These are phyloP conservation scores for Oceanodroma tethys DNA, from an alignment of 2,113 vertebrate species.

Conservation along the genomic window DNA sequence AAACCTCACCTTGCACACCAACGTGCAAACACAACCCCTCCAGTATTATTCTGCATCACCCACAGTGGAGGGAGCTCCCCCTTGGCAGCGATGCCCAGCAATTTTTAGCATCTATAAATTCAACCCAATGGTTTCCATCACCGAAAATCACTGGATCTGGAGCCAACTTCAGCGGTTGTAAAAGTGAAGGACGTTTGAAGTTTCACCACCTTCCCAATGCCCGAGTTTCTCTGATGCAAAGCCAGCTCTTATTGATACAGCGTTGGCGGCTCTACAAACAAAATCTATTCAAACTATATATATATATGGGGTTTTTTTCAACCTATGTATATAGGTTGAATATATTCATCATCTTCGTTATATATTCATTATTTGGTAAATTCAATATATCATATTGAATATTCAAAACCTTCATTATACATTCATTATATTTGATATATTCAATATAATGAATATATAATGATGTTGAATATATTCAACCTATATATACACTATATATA, in stretches of 20 bases:
- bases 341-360: background rate
- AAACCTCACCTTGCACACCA: background rate
- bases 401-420: no score
- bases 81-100: rapidly evolving
- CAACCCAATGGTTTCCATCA: background rate
- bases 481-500: background rate
- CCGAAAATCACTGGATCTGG: background rate
- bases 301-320: background rate
- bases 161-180: background rate
- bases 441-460: no score
- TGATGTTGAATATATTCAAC: background rate
- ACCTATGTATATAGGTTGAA: background rate
- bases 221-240: background rate
- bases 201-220: background rate
- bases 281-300: background rate
- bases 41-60: background rate
- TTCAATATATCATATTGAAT: background rate
- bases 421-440: no score
- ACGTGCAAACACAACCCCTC: rapidly evolving
- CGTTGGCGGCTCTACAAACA: background rate
- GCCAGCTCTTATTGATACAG: background rate
- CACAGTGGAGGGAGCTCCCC: background rate
- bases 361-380: no score
- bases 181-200: background rate
- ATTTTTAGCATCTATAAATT: background rate